A percentile compares a stretch with the other conserved stretches of the same genome.
phyloP scores from a whole-genome alignment of 2,888 invertebrate genomes.

The Cremastinae sp. region DNA sequence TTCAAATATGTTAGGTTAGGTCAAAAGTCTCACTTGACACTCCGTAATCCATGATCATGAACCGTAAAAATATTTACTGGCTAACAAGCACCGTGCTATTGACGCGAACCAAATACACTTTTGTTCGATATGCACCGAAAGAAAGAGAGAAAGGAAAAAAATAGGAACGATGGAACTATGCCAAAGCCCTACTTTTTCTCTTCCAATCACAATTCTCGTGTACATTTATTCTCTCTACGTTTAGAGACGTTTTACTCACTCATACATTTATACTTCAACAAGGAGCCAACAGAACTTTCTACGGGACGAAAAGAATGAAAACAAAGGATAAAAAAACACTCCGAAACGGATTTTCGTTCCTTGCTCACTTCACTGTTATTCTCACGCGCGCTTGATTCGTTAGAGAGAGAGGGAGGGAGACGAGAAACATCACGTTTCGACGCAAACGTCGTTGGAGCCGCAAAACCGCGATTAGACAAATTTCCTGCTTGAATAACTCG shows the following conservation, averaged over 20 bases:
- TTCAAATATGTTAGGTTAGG: too few relatives aligned
- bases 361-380: not conserved
- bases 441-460: too few relatives aligned
- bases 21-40: constrained; percentile 14
- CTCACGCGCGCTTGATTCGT: not conserved
- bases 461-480: too few relatives aligned
- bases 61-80: constrained; percentile 29
- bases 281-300: not conserved
- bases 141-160: constrained; percentile 3
- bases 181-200: constrained; percentile 46
- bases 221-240: constrained; percentile 19
- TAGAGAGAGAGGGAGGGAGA: too few relatives aligned
- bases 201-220: constrained; percentile 8
- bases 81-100: constrained; percentile 11
- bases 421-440: too few relatives aligned
- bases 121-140: constrained; percentile 21
- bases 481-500: too few relatives aligned
- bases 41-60: constrained; percentile 7
- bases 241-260: constrained; percentile 7
- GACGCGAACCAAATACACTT: constrained; percentile 29
- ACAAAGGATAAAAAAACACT: not conserved
- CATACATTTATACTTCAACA: too few relatives aligned
- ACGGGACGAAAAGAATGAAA: not conserved
- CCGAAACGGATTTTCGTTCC: not conserved
- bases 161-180: constrained; percentile 38